phyloP scores from a whole-genome alignment of 2,113 vertebrate species.

The Oophaga pumilio region DNA sequence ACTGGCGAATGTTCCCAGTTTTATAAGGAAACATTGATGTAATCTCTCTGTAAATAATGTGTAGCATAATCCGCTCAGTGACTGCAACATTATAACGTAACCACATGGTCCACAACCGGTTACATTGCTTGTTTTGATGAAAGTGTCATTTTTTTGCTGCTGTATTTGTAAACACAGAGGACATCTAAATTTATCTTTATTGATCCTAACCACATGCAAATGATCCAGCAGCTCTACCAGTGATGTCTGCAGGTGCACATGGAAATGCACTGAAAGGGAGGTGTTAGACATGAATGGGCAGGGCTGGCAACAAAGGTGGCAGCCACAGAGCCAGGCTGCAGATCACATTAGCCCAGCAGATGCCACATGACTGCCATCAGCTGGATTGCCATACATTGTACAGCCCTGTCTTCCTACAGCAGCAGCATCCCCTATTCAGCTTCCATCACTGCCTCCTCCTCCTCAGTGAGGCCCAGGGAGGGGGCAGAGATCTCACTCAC shows the following conservation, averaged over 20 bases:
- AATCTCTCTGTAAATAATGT: not conserved
- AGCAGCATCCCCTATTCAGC: constrained; percentile 30
- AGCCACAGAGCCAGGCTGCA: not conserved
- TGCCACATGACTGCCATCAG: constrained; percentile 7
- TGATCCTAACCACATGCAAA: no score
- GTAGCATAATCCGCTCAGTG: not conserved
- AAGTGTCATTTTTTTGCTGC: not conserved
- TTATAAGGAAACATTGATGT: no score
- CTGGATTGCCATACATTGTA: not conserved
- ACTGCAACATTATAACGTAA: no score
- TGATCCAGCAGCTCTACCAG: not conserved
- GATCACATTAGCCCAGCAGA: constrained; percentile 2
- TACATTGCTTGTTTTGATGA: no score
- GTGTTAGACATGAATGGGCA: not conserved
- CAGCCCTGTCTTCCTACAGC: not conserved
- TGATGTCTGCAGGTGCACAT: not conserved
- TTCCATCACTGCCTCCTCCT: not conserved
- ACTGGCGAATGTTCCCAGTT: not conserved
- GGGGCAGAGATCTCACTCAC: constrained; percentile 11
- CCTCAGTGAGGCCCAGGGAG: constrained; percentile 15
- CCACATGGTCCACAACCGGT: no score
- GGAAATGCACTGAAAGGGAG: not conserved
- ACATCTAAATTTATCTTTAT: no score
- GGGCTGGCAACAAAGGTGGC: not conserved
- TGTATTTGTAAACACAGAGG: not conserved